Evolutionary conservation across 2,113 vertebrate genomes (phyloP).

Genomic region (Solea solea): DNA sequence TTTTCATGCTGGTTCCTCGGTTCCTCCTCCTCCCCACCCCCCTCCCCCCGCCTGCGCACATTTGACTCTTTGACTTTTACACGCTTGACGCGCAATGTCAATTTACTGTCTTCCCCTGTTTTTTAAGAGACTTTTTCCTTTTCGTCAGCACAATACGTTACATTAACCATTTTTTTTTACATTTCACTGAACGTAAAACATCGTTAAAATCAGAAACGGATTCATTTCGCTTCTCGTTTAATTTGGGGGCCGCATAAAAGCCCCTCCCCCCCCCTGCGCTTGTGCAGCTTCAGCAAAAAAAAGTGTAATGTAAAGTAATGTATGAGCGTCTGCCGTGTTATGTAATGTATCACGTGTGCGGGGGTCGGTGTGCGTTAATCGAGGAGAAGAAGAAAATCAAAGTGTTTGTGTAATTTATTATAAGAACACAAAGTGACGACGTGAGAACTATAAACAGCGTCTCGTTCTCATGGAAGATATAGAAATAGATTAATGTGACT

Average conservation of each 20-base stretch:
- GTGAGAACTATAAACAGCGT: no score
- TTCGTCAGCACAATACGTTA: constrained; percentile 50
- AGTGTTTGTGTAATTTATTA: no score
- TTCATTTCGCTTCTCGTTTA: constrained; percentile 70
- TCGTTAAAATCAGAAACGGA: constrained; percentile 71
- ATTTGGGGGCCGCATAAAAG: constrained; percentile 17
- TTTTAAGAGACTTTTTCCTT: constrained; percentile 64
- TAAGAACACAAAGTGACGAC: no score
- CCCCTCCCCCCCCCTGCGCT: no score
- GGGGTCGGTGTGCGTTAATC: no score
- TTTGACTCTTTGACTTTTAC: constrained; percentile 75
- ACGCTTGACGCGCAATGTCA: constrained; percentile 58
- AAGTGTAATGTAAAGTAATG: no score
- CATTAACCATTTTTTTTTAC: constrained; percentile 52
- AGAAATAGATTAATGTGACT: no score
- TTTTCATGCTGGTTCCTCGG: constrained; percentile 38
- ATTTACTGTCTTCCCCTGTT: constrained; percentile 45
- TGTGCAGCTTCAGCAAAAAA: constrained; percentile 51
- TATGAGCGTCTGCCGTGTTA: no score
- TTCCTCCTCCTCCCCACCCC: constrained; percentile 17
- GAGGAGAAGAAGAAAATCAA: no score
- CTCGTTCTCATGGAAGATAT: no score
- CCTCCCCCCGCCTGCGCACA: background rate
- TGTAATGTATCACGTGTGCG: no score
- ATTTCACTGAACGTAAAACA: constrained; percentile 60